Percentiles rank a stretch among this genome's conserved stretches.
Conservation (phyloP, 2,888 invertebrate species). For the Romanomermis culicivorax region DNA sequence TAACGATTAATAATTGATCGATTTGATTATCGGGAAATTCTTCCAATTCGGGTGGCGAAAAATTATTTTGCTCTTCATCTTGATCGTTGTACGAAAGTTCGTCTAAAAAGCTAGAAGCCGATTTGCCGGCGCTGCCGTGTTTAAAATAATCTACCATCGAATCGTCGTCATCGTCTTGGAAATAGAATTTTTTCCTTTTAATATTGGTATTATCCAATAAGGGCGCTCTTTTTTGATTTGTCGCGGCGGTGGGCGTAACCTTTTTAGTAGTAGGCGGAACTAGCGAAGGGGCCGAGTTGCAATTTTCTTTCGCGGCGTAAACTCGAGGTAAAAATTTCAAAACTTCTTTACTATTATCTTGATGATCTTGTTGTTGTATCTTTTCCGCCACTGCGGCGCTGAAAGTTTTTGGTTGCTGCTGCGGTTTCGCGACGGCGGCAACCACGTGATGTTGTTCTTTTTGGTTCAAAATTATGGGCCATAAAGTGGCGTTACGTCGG, state of each 20-base stretch:
- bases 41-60: slow-evolving; percentile 45
- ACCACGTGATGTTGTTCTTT: slow-evolving; percentile 19
- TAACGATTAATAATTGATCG: slow-evolving; percentile 55
- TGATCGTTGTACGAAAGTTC: neutral
- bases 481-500: slow-evolving; percentile 51
- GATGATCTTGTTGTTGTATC: no score
- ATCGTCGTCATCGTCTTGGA: no score
- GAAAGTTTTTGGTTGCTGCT: neutral
- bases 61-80: neutral
- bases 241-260: no score
- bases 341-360: no score
- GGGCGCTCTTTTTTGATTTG: no score
- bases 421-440: neutral
- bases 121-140: neutral
- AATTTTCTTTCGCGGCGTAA: neutral
- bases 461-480: slow-evolving; percentile 42
- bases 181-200: no score
- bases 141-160: no score
- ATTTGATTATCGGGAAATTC: slow-evolving; percentile 25
- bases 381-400: no score
- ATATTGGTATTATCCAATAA: no score
- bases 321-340: neutral
- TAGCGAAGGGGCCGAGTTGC: no score
- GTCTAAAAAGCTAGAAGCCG: slow-evolving; percentile 3
- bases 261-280: no score